Evolutionary conservation across 2,113 vertebrate species (phyloP), one percentile per base, ranked within the genome.

Genomic region (Dinomys branickii): DNA sequence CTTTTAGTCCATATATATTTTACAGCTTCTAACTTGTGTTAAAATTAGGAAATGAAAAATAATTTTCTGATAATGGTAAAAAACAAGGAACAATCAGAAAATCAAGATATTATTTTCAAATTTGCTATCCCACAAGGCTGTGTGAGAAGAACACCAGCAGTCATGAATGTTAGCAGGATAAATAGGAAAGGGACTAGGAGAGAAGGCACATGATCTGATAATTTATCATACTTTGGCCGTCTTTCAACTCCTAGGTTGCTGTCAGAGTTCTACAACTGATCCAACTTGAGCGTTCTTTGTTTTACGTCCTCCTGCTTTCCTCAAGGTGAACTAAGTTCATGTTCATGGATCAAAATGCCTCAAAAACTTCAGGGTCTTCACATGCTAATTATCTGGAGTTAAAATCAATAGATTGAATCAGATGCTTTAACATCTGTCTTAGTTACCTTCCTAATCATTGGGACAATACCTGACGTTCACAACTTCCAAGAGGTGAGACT

Each of bases 1-100:
- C 44, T 97, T 30, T 88, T 94, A 54, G 12, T 95, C 14, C 61
- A 92, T 96, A 90, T 61, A 97, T 95, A 75, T 95, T 98, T 96
- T 13, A 16, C 16, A 93, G 59, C 63, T 91, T 33, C 17, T 97
- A 96, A 82, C 82, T 77, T 75, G 16, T 33, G 93, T 77, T 41
- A 38, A 98, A 94, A n/a, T 94, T 81, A 44, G 77, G 28, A 97
- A 98, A 91, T 95, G 33, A 33, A 22, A 5, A n/a, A 63, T 59
- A 33, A 96, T 83, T 89, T 73, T 44, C 16, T 65, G 6, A 77
- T 73, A 93, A 65, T 95, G 14, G 96, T 97, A 92, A 38, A 17
- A 17, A 83, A n/a, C 33, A n/a, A 97, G 30, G 41, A 94, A 83
- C 1, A 95, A 59, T 59, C 7, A 6, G 24, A 96, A 82, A 38